Evolutionary conservation across 2,888 invertebrate species (phyloP).

Genomic region (Drosophila pegasa): DNA sequence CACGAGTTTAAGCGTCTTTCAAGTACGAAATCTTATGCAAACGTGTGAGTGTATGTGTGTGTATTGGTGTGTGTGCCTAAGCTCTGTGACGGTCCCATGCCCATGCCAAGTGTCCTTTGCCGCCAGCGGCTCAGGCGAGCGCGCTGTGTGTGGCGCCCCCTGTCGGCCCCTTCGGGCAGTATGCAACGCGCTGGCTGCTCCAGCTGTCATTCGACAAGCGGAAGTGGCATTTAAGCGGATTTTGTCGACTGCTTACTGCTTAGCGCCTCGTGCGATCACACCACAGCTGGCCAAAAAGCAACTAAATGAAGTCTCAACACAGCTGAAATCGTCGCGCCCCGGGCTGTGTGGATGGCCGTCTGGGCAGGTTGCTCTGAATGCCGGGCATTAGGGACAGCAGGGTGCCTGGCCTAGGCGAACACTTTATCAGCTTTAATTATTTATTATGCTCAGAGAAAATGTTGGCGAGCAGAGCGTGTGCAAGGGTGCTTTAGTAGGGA

Average conservation of each 20-base stretch:
- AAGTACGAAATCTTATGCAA: constrained; percentile 16
- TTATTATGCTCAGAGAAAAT: constrained; percentile 1
- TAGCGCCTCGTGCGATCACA: constrained; percentile 45
- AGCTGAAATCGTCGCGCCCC: constrained; percentile 29
- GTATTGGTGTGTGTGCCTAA: not conserved
- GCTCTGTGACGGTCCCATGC: constrained; percentile 16
- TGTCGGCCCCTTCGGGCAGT: constrained; percentile 23
- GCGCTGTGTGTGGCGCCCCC: constrained; percentile 20
- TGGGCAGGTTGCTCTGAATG: constrained; percentile 23
- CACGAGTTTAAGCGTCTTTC: constrained; percentile 38
- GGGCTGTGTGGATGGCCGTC: constrained; percentile 17
- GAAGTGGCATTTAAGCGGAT: constrained; percentile 78
- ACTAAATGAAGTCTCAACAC: not conserved
- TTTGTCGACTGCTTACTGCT: constrained; percentile 54
- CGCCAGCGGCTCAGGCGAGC: constrained; percentile 23
- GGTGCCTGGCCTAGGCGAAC: constrained; percentile 8
- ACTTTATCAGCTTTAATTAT: constrained; percentile 17
- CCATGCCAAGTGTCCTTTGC: constrained; percentile 52
- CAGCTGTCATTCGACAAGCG: constrained; percentile 40
- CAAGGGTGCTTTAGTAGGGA: not conserved
- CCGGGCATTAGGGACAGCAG: constrained; percentile 42
- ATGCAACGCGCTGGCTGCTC: constrained; percentile 26
- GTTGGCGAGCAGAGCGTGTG: no score
- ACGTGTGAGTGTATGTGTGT: not conserved
- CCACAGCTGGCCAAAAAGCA: not conserved